Percentiles rank a stretch among this genome's conserved stretches.
phyloP scores from a whole-genome alignment of 2,888 invertebrate species.

The Coleophora flavipennella region DNA sequence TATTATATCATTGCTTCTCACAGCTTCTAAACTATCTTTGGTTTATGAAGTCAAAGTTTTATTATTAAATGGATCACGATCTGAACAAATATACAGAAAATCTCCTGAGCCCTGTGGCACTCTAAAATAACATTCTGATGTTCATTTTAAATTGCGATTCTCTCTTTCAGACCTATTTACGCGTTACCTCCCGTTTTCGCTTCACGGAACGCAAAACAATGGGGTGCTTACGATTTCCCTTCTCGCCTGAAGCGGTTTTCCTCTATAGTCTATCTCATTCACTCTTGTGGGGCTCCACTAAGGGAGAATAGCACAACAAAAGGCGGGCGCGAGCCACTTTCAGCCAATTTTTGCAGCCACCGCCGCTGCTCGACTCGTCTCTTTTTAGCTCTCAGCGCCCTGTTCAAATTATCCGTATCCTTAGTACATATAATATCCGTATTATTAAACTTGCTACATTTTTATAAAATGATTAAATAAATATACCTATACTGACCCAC shows the following conservation, averaged over 20 bases:
- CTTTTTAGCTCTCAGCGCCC: constrained; percentile 36
- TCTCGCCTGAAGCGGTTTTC: constrained; percentile 59
- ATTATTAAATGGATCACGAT: too few relatives aligned
- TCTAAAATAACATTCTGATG: constrained; percentile 21
- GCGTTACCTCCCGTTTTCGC: constrained; percentile 36
- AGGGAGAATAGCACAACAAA: constrained; percentile 33
- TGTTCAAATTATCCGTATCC: constrained; percentile 24
- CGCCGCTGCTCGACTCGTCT: constrained; percentile 39
- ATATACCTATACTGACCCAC: too few relatives aligned
- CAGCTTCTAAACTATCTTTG: too few relatives aligned
- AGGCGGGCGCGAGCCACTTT: constrained; percentile 53
- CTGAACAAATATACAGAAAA: too few relatives aligned
- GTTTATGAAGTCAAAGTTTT: too few relatives aligned
- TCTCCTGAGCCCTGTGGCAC: too few relatives aligned
- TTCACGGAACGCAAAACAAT: constrained; percentile 63
- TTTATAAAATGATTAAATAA: too few relatives aligned
- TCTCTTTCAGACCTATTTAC: constrained; percentile 28
- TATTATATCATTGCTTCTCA: too few relatives aligned
- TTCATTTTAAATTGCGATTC: constrained; percentile 49
- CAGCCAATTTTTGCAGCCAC: constrained; percentile 58
- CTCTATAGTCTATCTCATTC: constrained; percentile 34
- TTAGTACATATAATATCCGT: too few relatives aligned
- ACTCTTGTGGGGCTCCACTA: constrained; percentile 16
- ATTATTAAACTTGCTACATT: too few relatives aligned
- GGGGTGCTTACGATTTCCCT: constrained; percentile 64